Conservation (phyloP, 2,113 vertebrate species). For the Xerus inauris region DNA sequence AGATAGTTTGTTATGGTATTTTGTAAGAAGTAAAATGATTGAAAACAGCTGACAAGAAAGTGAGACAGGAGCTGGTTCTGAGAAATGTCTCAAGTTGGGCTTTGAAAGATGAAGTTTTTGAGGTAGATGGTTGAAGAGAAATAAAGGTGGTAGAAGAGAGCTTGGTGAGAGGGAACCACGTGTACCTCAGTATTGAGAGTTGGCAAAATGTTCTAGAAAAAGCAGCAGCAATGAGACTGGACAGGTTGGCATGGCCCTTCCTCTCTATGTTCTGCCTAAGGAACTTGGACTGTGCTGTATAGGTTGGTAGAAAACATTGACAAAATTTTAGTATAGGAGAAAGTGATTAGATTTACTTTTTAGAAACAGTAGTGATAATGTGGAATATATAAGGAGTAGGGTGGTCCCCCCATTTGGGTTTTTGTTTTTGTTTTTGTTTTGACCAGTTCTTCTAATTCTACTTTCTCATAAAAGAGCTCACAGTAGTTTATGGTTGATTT, state of each 20-base stretch:
- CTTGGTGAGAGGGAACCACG: neutral
- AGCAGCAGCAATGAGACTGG: neutral
- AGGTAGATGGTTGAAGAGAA: neutral
- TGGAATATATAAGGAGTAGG: neutral
- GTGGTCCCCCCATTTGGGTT: neutral
- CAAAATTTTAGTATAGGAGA: neutral
- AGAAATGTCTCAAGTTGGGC: neutral
- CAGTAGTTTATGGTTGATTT: conserved; percentile 12
- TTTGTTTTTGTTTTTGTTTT: neutral
- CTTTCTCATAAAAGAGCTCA: neutral
- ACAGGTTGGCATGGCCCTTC: neutral
- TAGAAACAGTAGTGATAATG: neutral
- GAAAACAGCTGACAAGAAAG: neutral
- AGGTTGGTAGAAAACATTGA: neutral
- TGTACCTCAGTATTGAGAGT: neutral
- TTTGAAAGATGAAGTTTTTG: conserved; percentile 5
- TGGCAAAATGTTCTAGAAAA: conserved; percentile 8
- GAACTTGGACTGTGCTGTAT: neutral
- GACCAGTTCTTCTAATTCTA: neutral
- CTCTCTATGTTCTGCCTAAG: neutral
- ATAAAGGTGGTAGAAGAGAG: neutral
- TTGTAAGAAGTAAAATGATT: neutral
- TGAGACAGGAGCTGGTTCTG: neutral
- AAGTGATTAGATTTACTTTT: conserved; percentile 6
- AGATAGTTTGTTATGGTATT: neutral